These are phyloP conservation scores for Thaumatotibia leucotreta DNA, from an alignment of 1,140 invertebrate genomes.

Conservation along the genomic window DNA sequence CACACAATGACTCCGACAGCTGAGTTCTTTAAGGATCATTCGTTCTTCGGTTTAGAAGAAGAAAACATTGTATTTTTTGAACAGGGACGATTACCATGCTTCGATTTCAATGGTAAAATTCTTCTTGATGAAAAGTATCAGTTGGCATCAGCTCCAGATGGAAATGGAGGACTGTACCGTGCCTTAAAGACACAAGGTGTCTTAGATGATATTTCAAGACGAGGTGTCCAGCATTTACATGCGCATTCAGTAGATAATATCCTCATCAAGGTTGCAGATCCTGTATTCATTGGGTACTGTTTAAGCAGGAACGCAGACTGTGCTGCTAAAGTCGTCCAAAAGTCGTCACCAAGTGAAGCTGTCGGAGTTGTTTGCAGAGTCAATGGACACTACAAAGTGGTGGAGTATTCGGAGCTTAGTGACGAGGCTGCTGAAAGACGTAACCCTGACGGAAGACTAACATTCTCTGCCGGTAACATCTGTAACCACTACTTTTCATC, in stretches of 20 bases:
- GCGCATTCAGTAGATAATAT: constrained; percentile 99
- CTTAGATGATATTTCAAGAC: constrained; percentile 87
- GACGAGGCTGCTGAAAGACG: constrained; percentile 89
- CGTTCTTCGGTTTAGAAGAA: constrained; percentile 92
- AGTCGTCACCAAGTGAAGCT: constrained; percentile 92
- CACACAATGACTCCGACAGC: constrained; percentile 91
- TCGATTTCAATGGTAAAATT: constrained; percentile 96
- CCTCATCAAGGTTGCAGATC: constrained; percentile 98
- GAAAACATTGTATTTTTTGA: constrained; percentile 93
- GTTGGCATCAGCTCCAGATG: constrained; percentile 95
- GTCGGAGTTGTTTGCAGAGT: constrained; percentile 97
- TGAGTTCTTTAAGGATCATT: constrained; percentile 88
- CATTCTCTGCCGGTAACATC: constrained; percentile 97
- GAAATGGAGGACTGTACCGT: constrained; percentile 98
- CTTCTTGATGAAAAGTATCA: constrained; percentile 88
- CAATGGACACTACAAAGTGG: constrained; percentile 92
- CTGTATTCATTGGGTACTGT: constrained; percentile 97
- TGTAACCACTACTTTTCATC: constrained; percentile 98
- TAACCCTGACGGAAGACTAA: constrained; percentile 87
- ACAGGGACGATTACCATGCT: constrained; percentile 95
- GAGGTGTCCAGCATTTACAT: constrained; percentile 94
- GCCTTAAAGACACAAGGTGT: constrained; percentile 87
- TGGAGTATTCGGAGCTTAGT: constrained; percentile 98
- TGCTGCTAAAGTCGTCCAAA: constrained; percentile 97
- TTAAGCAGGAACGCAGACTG: constrained; percentile 92